Evolutionary conservation across 2,797 vertebrate species (phyloP).

Genomic region (Sparidentex hasta): DNA sequence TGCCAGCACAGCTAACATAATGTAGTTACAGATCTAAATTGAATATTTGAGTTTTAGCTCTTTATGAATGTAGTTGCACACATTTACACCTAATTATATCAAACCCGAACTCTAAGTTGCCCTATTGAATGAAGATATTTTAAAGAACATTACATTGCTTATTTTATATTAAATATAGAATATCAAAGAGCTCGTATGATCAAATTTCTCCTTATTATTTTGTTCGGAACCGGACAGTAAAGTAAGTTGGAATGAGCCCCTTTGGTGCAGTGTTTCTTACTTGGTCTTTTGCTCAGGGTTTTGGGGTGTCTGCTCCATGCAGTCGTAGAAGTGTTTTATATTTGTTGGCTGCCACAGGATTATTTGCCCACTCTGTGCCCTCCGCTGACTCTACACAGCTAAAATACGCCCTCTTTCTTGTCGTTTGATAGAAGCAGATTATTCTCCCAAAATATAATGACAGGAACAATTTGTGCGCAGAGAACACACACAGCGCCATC

Average conservation of each 20-base stretch:
- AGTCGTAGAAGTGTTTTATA: not conserved
- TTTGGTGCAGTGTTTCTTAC: conserved; percentile 6
- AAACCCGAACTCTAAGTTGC: not conserved
- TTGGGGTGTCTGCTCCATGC: conserved; percentile 7
- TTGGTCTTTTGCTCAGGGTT: conserved; percentile 32
- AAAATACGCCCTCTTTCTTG: not conserved
- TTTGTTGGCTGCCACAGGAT: conserved; percentile 4
- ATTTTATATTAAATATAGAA: not conserved
- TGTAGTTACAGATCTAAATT: not conserved
- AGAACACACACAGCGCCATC: not conserved
- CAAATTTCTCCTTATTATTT: not conserved
- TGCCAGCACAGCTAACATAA: not conserved
- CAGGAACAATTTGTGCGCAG: not conserved
- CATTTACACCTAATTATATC: not conserved
- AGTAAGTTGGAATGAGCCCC: not conserved
- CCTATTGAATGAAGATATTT: not conserved
- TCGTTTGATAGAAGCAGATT: not conserved
- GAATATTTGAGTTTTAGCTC: not conserved
- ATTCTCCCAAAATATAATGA: not conserved
- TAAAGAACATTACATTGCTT: not conserved
- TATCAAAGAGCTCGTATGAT: not conserved
- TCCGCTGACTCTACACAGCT: not conserved
- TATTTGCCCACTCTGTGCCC: not conserved
- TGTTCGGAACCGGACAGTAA: not conserved
- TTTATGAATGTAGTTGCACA: conserved; percentile 6